Conservation (phyloP, 2,888 invertebrate genomes). For the Iphiclides podalirius region DNA sequence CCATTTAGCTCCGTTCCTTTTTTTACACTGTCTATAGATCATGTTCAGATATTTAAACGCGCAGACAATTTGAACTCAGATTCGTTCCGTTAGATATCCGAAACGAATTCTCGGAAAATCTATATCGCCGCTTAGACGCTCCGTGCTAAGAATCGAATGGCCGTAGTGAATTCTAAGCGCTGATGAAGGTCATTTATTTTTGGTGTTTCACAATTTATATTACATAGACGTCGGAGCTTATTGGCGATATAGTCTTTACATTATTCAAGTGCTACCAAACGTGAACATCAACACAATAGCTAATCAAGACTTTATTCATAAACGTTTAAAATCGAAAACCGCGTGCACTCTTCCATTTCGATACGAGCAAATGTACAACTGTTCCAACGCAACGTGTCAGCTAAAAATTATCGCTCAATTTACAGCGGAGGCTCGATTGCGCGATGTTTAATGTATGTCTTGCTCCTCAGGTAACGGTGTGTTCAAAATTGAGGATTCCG, state of each 20-base stretch:
- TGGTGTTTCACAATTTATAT: constrained; percentile 14
- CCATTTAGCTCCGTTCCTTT: constrained; percentile 30
- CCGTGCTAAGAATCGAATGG: constrained; percentile 4
- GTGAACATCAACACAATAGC: too few species aligned
- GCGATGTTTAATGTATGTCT: constrained; percentile 56
- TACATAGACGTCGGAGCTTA: constrained; percentile 1
- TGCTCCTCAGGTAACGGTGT: constrained; percentile 86
- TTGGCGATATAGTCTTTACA: constrained; percentile 9
- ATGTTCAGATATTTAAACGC: constrained; percentile 23
- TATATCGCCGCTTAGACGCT: constrained; percentile 6
- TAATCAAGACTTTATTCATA: not conserved
- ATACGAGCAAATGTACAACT: constrained; percentile 2
- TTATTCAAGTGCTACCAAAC: not conserved
- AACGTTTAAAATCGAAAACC: constrained; percentile 1
- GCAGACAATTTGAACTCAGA: constrained; percentile 13
- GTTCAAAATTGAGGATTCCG: constrained; percentile 99
- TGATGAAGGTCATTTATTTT: constrained; percentile 21
- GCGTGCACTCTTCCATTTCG: constrained; percentile 1
- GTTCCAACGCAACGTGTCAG: constrained; percentile 1
- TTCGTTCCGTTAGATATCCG: constrained; percentile 15
- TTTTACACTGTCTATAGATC: constrained; percentile 29
- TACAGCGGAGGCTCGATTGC: constrained; percentile 29
- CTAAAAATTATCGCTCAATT: constrained; percentile 23
- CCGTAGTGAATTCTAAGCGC: constrained; percentile 18
- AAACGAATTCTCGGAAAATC: constrained; percentile 16